A percentile compares a stretch with the other conserved stretches of the same genome.
Conservation (phyloP, 2,113 vertebrate species). For the Parus major region DNA sequence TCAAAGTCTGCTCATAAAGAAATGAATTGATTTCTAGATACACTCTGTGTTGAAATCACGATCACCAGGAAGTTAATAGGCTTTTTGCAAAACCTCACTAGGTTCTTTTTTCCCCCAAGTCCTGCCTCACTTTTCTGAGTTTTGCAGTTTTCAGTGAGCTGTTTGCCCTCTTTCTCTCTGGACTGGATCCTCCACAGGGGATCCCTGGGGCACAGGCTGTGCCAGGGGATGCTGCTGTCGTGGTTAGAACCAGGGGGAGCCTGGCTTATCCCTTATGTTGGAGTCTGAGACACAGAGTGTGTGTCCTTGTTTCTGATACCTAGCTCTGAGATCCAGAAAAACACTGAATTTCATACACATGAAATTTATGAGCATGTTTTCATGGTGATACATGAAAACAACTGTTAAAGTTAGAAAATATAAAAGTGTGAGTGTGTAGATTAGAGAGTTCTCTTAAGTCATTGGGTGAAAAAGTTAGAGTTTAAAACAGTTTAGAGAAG, state of each 20-base stretch:
- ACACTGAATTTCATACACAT: too few relatives aligned
- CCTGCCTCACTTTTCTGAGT: not conserved
- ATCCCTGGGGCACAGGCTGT: not conserved
- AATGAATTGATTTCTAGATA: not conserved
- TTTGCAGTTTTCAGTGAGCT: not conserved
- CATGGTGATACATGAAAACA: too few relatives aligned
- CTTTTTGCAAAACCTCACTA: not conserved
- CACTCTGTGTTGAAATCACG: not conserved
- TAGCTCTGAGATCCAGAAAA: too few relatives aligned
- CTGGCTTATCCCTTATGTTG: not conserved
- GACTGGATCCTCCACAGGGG: rapidly evolving
- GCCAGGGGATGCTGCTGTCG: not conserved
- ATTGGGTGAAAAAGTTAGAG: too few relatives aligned
- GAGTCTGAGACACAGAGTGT: too few relatives aligned
- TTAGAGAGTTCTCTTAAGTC: too few relatives aligned
- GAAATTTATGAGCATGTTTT: too few relatives aligned
- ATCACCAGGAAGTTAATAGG: not conserved
- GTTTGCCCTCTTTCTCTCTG: not conserved
- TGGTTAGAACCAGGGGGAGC: rapidly evolving
- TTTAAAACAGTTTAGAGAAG: too few relatives aligned
- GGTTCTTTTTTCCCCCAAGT: rapidly evolving
- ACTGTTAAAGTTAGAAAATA: too few relatives aligned
- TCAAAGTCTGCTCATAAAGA: not conserved
- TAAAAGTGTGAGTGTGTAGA: too few relatives aligned
- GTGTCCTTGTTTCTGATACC: too few relatives aligned